Base-by-base conservation (phyloP, 2,888 invertebrate species). In the Philopedon plagiatum region DNA sequence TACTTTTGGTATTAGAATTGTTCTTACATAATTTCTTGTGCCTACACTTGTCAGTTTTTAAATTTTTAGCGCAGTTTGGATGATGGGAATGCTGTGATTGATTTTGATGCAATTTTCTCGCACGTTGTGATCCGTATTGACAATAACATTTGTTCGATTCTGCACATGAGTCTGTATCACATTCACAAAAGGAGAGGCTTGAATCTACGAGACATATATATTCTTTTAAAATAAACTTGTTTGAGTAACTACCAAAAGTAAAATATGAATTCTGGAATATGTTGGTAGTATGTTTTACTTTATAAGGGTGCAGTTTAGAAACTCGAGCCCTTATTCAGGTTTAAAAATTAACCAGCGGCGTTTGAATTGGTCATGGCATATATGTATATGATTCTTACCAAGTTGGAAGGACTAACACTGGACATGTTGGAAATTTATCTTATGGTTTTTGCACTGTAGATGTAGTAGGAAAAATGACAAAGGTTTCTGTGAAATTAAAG, bases 81-180 rank as follows among this genome's bases (percentile, higher is more conserved):
- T 77, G 18, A 76, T 65, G 4, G 85, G 83, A 1, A 87, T 87
- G 11, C 19, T 11, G 71, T 49, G 41, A 64, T 80, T 82, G 5
- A 86, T 81, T 62, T 18, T n/a, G 18, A n/a, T 39, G 44, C 18
- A 18, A 21, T 41, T 46, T 34, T 18, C 51, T 54, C 18, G n/a
- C 26, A 15, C 67, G 54, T 37, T 57, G 51, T 8, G 49, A 51
- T 18, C 65, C 71, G 32, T 63, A 71, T 32, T 83, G 90, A 82
- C 96, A 96, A 81, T 96, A 96, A 82, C 96, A 96, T 84, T 95
- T 95, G 83, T 95, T 95, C 78, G 93, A 92, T 76, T 94, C 94
- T 0, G 93, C 90, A 81, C 96, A 96, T 80, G 94, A 94, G 83
- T 96, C 95, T 0, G 95, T 94, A 80, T 94, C 94, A 81, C 93